Evolutionary conservation across 2,888 invertebrate species (phyloP), one percentile per base, ranked within the genome.

Genomic region (Tenthredo scrophulariae): DNA sequence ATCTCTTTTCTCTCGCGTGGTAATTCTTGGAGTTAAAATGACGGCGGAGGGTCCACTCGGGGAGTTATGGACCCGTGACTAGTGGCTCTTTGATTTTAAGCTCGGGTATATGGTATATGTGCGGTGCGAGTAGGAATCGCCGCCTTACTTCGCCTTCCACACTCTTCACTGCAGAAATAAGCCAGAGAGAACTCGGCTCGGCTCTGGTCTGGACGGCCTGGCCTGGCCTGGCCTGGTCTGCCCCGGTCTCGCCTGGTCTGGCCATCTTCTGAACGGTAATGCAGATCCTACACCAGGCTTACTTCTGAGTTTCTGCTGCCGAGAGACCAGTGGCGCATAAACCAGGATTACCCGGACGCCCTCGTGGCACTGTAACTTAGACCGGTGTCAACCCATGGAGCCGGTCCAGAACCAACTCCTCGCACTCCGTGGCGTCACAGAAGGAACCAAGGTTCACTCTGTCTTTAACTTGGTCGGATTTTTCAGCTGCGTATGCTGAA

Each of bases 311-410:
- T 67, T 29, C 26, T 67, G 26, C 40, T 22, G 62, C 40, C 37
- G 50, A 77, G 77, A 77, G 54, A 54, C 65, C 80, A 65, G 65
- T 80, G 80, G 87, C 90, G 88, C 90, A 91, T 91, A 91, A 91
- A 91, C 90, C 90, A 91, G 91, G 91, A 91, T 91, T 91, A 91
- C 88, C 84, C 87, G 87, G 90, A 90, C 90, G 89, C 89, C 87
- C 89, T 77, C 77, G 54, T 33, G 88, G 87, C 87, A 88, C 87
- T 89, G 89, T 91, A 90, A 91, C 88, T 91, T 88, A 87, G 84
- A 86, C 86, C 85, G 70, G 84, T 85, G 84, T 84, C 84, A 75
- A 75, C 33, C 84, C 50, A 10, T 26, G 62, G 22, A 80, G 85
- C 72, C 67, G 54, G 70, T 43, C 33, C 50, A 43, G 70, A 58